phyloP scores from a whole-genome alignment of 2,113 vertebrate species.

The Grus americana region DNA sequence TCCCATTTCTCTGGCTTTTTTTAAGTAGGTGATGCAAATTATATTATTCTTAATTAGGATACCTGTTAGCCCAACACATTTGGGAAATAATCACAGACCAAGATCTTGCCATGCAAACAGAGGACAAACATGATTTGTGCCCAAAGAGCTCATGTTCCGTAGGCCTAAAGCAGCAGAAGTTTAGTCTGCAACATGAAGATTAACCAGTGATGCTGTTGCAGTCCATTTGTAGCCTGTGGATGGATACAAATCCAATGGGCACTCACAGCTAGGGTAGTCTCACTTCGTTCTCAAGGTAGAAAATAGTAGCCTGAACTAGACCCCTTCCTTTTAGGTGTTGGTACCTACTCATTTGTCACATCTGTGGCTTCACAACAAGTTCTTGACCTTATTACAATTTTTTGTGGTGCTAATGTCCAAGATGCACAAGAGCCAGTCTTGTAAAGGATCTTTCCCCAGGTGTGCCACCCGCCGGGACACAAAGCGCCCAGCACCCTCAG shows the following conservation, averaged over 20 bases:
- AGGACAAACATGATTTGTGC: neutral
- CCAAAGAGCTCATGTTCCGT: neutral
- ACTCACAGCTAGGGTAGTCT: neutral
- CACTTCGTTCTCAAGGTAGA: neutral
- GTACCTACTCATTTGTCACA: neutral
- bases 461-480: neutral
- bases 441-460: neutral
- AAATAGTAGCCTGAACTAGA: neutral
- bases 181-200: neutral
- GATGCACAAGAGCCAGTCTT: fast-evolving
- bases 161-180: neutral
- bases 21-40: neutral
- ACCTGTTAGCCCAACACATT: neutral
- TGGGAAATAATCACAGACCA: neutral
- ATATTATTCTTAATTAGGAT: neutral
- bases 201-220: neutral
- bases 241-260: neutral
- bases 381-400: neutral
- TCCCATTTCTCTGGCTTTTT: neutral
- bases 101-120: neutral
- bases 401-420: neutral
- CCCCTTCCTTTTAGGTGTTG: neutral
- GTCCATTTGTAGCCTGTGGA: neutral
- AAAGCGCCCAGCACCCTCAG: neutral
- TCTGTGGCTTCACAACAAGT: neutral